Percentiles rank a stretch among this genome's conserved stretches.
These are phyloP conservation scores for Dendroctonus ponderosae DNA, from an alignment of 1,140 invertebrate species.

Conservation along the genomic window DNA sequence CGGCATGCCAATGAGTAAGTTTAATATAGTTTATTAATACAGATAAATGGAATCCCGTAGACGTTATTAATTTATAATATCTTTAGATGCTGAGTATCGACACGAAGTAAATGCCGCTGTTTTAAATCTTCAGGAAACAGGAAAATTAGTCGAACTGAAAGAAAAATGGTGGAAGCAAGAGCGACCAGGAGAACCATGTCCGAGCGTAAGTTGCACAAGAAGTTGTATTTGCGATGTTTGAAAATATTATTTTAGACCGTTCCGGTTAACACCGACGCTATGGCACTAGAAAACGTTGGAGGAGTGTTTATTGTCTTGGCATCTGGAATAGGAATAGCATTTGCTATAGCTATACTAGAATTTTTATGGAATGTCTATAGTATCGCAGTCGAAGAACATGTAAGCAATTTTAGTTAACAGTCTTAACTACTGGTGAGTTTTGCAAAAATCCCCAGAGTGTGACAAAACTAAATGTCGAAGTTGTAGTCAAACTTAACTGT, in stretches of 20 bases:
- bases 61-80: slow-evolving; percentile 2
- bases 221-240: not conserved
- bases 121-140: slow-evolving; percentile 78
- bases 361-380: slow-evolving; percentile 80
- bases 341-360: slow-evolving; percentile 69
- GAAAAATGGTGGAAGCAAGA: slow-evolving; percentile 82
- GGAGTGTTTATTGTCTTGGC: slow-evolving; percentile 88
- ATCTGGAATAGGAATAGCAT: slow-evolving; percentile 65
- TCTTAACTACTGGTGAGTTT: not conserved
- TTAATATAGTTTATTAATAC: slow-evolving; percentile 42
- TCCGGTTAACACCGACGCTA: slow-evolving; percentile 53
- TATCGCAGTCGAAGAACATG: slow-evolving; percentile 74
- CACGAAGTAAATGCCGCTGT: slow-evolving; percentile 73
- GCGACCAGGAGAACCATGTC: slow-evolving; percentile 46
- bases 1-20: slow-evolving; percentile 70
- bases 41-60: slow-evolving; percentile 45
- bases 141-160: slow-evolving; percentile 72
- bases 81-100: slow-evolving; percentile 58
- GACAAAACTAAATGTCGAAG: too few species aligned
- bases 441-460: not conserved
- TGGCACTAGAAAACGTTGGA: slow-evolving; percentile 81
- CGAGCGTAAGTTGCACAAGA: slow-evolving; percentile 52
- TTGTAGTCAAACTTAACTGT: not conserved
- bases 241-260: slow-evolving; percentile 18
- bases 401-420: slow-evolving; percentile 42